phyloP scores from a whole-genome alignment of 2,797 vertebrate species.

The Pampus argenteus region DNA sequence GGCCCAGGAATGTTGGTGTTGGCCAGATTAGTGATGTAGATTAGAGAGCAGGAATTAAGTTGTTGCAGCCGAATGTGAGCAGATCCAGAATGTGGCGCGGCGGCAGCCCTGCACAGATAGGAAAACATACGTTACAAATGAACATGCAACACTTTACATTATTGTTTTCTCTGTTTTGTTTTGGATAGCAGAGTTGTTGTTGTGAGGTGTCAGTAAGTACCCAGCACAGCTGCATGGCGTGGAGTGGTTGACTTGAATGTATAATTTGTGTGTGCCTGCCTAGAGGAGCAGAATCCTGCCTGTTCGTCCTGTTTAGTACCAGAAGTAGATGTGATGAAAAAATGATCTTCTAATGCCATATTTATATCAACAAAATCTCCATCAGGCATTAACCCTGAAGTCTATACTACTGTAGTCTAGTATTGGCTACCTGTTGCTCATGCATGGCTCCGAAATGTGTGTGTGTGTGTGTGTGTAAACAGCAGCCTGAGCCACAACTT shows the following conservation, averaged over 20 bases:
- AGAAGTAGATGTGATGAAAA: not conserved
- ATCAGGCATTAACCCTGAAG: conserved; percentile 7
- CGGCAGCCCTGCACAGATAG: not conserved
- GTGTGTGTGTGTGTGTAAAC: conserved; percentile 56
- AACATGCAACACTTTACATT: conserved; percentile 32
- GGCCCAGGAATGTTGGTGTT: conserved; percentile 65
- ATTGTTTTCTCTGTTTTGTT: conserved; percentile 68
- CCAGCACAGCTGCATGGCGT: conserved; percentile 72
- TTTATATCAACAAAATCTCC: conserved; percentile 6
- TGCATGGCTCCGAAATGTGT: conserved; percentile 67
- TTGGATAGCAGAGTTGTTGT: conserved; percentile 82
- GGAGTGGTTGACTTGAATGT: conserved; percentile 55
- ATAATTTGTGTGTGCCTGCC: conserved; percentile 47
- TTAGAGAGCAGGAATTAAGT: conserved; percentile 63
- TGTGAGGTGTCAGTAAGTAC: conserved; percentile 90
- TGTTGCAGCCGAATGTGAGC: conserved; percentile 34
- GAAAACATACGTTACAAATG: not conserved
- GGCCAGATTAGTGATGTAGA: conserved; percentile 59
- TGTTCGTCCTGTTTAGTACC: conserved; percentile 34
- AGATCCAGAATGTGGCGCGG: conserved; percentile 50
- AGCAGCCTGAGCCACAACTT: conserved; percentile 37
- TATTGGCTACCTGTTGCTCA: conserved; percentile 33
- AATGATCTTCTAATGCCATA: conserved; percentile 7
- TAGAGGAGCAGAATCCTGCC: conserved; percentile 29
- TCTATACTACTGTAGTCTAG: conserved; percentile 24